Conservation (phyloP, 2,113 vertebrate genomes). For the Fukomys damarensis region DNA sequence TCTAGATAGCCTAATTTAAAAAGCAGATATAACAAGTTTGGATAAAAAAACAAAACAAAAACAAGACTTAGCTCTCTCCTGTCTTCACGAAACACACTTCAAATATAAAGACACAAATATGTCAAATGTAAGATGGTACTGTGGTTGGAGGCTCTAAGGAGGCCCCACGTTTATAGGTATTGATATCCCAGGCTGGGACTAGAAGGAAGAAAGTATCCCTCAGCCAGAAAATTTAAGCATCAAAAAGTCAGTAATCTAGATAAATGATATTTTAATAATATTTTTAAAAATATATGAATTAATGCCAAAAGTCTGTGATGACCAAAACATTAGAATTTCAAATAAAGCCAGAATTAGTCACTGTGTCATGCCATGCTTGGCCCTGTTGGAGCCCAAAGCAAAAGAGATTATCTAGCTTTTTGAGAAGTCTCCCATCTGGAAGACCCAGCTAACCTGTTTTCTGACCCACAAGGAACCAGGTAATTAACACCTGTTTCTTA, state of each 20-base stretch:
- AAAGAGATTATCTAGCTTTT: neutral
- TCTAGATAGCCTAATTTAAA: neutral
- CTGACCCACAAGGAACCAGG: neutral
- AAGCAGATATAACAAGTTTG: neutral
- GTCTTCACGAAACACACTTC: neutral
- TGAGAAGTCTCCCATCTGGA: neutral
- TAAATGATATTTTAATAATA: neutral
- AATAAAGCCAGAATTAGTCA: neutral
- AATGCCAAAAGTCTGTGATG: neutral
- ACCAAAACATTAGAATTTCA: neutral
- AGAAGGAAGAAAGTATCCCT: neutral
- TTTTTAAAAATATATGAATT: neutral
- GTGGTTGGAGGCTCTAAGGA: neutral
- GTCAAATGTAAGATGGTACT: neutral
- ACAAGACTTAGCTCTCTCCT: neutral
- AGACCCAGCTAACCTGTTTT: neutral
- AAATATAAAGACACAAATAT: neutral
- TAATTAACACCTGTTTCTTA: neutral
- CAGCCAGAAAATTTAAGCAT: neutral
- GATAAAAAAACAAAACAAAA: neutral
- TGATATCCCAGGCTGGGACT: neutral
- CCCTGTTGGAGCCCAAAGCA: neutral
- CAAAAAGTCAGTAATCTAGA: neutral
- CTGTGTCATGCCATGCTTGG: neutral
- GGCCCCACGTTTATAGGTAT: neutral